Evolutionary conservation across 2,113 vertebrate species (phyloP).

Genomic region (Mellivora capensis): DNA sequence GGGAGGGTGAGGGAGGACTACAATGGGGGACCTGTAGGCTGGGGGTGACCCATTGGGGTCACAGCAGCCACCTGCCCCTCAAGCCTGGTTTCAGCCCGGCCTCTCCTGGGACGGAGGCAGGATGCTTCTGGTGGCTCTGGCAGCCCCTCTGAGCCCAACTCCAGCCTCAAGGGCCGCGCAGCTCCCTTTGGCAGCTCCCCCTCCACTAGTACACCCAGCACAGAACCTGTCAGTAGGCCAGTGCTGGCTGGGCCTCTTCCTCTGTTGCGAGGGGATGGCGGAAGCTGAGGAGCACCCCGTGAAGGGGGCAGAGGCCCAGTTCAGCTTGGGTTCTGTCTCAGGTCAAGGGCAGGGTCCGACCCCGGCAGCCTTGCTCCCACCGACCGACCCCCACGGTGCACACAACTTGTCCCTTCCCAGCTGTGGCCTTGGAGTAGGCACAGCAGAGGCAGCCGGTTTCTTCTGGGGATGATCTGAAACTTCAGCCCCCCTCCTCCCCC

Average conservation of each 20-base stretch:
- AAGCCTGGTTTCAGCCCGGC: background rate
- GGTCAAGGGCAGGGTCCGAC: background rate
- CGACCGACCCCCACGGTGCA: background rate
- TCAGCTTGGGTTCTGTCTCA: background rate
- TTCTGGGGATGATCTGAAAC: background rate
- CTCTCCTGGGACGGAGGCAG: background rate
- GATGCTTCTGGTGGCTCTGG: background rate
- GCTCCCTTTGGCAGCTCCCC: background rate
- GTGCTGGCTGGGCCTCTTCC: background rate
- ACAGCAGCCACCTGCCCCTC: background rate
- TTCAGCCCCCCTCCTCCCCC: background rate
- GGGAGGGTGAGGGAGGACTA: background rate
- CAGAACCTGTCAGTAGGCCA: background rate
- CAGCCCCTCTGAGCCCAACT: background rate
- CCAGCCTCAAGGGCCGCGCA: background rate
- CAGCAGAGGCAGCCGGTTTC: background rate
- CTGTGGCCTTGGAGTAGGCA: background rate
- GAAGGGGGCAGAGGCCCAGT: background rate
- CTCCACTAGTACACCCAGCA: background rate
- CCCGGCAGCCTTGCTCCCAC: background rate
- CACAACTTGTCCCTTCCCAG: background rate
- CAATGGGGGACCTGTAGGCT: background rate
- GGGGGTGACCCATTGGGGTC: background rate
- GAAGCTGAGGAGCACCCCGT: background rate
- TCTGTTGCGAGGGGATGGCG: background rate